A percentile compares a stretch with the other conserved stretches of the same genome.
These are phyloP conservation scores for Acleris emargana DNA, from an alignment of 2,888 invertebrate species.

Conservation along the genomic window DNA sequence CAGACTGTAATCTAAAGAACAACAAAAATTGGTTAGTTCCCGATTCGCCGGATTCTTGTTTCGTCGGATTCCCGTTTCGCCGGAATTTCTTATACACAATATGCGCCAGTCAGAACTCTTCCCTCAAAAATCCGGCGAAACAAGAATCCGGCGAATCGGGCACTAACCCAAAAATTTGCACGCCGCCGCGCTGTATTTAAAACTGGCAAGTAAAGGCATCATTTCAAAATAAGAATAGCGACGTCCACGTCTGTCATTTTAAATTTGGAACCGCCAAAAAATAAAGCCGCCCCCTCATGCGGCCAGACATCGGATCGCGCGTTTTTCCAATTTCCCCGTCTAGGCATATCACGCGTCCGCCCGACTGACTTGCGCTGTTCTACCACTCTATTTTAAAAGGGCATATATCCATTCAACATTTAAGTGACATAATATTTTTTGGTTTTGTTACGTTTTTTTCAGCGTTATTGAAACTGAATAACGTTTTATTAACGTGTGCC, in stretches of 20 bases:
- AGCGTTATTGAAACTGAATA: conserved; percentile 50
- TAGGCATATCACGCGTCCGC: conserved; percentile 62
- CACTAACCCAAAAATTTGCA: no score
- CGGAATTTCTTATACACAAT: no score
- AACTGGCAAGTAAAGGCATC: background rate
- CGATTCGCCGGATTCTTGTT: no score
- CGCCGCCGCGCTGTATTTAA: no score
- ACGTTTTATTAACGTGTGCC: conserved; percentile 45
- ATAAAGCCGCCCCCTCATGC: conserved; percentile 31
- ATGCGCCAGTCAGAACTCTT: no score
- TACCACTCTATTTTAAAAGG: conserved; percentile 45
- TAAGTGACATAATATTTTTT: conserved; percentile 5
- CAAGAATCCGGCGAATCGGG: no score
- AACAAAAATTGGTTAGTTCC: no score
- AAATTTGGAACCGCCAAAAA: conserved; percentile 38
- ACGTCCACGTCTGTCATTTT: conserved; percentile 23
- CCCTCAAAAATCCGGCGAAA: no score
- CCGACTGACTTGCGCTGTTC: conserved; percentile 53
- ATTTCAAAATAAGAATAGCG: conserved; percentile 17
- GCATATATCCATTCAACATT: background rate
- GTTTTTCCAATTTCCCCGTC: conserved; percentile 75
- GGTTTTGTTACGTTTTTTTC: conserved; percentile 14
- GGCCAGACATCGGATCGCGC: conserved; percentile 49
- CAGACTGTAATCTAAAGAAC: no score
- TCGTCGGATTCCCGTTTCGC: no score